Evolutionary conservation across 2,113 vertebrate genomes (phyloP), one percentile per base, ranked within the genome.

Genomic region (Prochilodus magdalenae): DNA sequence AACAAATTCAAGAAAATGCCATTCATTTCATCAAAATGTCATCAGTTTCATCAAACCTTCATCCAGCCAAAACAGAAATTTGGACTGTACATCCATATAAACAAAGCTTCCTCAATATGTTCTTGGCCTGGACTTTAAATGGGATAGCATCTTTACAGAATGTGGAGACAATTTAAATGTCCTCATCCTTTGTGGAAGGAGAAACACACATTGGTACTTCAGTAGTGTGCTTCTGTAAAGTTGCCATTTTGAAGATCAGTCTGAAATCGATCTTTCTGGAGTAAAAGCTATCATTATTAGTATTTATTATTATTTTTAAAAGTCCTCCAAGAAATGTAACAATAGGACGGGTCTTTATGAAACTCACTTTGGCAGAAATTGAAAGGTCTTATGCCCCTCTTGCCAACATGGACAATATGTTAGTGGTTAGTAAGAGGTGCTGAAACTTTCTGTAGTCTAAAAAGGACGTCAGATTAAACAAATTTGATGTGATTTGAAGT

Each of bases 381-480:
- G 88, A 92, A 90, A 90, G 51, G 30, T n/a, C 57, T 33, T 12
- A 74, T 75, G 67, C 55, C 78, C 22, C 77, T 84, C 80, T 80
- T 53, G 79, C 27, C 26, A 84, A 76, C 29, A 11, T 47, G 53
- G 2, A 7, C 88, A 88, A 93, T 91, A 89, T 93, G 90, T 92
- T 93, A 91, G 91, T 81, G 88, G 92, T 94, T 93, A 92, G 88
- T 89, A 76, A 47, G 81, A 92, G 92, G 92, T 90, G 88, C 88
- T 93, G 92, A 92, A 93, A 92, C 84, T 81, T 81, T 79, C 85
- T 90, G 87, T 91, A 92, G 90, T 90, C 92, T 94, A 94, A 94
- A 88, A 92, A 85, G 91, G 88, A 90, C 93, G 94, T 96, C 95
- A 94, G 90, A 93, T 95, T 91, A 91, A 75, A 11, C 94, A 94